Evolutionary conservation across 1,140 invertebrate genomes (phyloP).

Genomic region (Phthorimaea operculella): DNA sequence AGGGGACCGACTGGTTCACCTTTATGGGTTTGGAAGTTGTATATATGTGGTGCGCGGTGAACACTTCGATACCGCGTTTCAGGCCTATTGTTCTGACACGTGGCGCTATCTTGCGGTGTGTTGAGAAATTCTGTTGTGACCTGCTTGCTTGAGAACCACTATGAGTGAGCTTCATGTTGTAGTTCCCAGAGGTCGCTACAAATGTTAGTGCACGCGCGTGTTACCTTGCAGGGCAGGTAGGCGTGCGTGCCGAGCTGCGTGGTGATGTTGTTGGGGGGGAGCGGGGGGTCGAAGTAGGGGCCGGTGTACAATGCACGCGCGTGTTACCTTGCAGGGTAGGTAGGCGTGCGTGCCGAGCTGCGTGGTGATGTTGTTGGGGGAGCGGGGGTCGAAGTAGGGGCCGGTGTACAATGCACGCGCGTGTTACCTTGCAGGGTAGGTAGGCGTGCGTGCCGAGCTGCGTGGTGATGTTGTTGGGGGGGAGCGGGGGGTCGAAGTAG

Average conservation of each 20-base stretch:
- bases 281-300: conserved; percentile 76
- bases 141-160: no score
- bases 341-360: conserved; percentile 89
- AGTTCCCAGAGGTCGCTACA: no score
- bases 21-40: no score
- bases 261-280: conserved; percentile 81
- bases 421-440: conserved; percentile 81
- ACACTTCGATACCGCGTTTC: no score
- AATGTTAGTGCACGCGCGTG: no score
- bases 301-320: conserved; percentile 67
- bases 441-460: conserved; percentile 89
- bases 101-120: no score
- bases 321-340: conserved; percentile 81
- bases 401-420: no score
- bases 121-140: no score
- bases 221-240: conserved; percentile 86
- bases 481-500: conserved; percentile 74
- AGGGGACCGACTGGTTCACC: no score
- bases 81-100: no score
- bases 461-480: conserved; percentile 83
- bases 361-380: conserved; percentile 83
- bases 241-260: conserved; percentile 88
- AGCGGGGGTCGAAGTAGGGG: conserved; percentile 69
- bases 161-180: no score
- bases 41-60: no score